Base-by-base conservation (phyloP, 2,797 vertebrate species). In the Rachycentron canadum region DNA sequence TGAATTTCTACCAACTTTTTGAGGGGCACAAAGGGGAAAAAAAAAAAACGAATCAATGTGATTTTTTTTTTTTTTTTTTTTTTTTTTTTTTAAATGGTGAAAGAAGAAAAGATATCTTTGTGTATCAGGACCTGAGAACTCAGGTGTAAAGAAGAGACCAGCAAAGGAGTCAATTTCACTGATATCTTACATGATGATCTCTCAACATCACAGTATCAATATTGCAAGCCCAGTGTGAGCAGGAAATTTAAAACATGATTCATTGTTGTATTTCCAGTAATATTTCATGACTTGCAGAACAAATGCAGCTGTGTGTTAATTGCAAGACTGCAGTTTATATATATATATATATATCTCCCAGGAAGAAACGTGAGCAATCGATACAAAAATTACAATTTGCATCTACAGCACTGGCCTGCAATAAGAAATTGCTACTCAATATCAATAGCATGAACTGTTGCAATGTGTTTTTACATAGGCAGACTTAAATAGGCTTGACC, bases 161-260 rank as follows among this genome's bases (percentile, higher is more conserved):
- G 47, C 67, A 53, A 64, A 57, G 43, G 56, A 70, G 59, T 73
- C 56, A 74, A 47, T 81, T 73, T 76, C 53, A 50, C 25, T 7
- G 3, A 6, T 58, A 86, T 88, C 74, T 82, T 43, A 26, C 7
- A 41, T 40, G 58, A 69, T 13, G 60, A 83, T 79, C 69, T 88
- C 30, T 55, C 69, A 58, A 64, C 4, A 61, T 60, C 58, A 49
- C 40, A 32, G 32, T 69, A 85, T 86, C 80, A 82, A 53, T 28
- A 84, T 84, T 73, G 0, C 59, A 32, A 36, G 11, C 41, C 40
- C 56, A 50, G 53, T 55, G 52, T 64, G 30, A 72, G 69, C 80
- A 88, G 80, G 82, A 86, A 86, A 86, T 87, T 83, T 78, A 83
- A 86, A 81, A 88, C 71, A 76, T 70, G 72, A 81, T 73, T 86